phyloP scores from a whole-genome alignment of 1,140 invertebrate genomes.

The Melitaea cinxia region DNA sequence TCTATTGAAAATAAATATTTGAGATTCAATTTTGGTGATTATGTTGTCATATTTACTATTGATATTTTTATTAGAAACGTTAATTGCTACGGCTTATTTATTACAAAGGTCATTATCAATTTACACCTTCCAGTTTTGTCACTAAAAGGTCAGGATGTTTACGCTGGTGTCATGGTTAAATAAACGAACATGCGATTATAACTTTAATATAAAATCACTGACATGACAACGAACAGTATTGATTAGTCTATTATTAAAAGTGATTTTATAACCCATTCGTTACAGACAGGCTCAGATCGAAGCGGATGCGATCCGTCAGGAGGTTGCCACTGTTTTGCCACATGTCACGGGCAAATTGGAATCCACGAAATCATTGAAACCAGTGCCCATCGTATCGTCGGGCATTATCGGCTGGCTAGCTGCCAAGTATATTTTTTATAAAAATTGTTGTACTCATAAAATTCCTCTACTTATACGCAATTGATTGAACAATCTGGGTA shows the following conservation, averaged over 20 bases:
- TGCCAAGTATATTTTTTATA: constrained; percentile 51
- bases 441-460: background rate
- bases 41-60: too few relatives aligned
- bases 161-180: too few relatives aligned
- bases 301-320: constrained; percentile 51
- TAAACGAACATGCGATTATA: background rate
- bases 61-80: too few relatives aligned
- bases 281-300: constrained; percentile 52
- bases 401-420: constrained; percentile 70
- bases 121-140: too few relatives aligned
- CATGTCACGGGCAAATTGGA: constrained; percentile 47
- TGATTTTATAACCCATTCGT: constrained; percentile 6
- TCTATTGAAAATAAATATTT: constrained; percentile 13
- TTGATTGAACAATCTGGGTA: constrained; percentile 10
- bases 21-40: too few relatives aligned
- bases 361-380: constrained; percentile 57
- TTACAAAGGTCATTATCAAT: too few relatives aligned
- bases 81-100: too few relatives aligned
- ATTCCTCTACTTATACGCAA: constrained; percentile 12
- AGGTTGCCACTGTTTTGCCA: constrained; percentile 48
- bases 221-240: background rate
- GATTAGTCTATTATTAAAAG: constrained; percentile 8
- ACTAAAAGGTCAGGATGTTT: too few relatives aligned
- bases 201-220: background rate
- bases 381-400: constrained; percentile 63